phyloP scores from a whole-genome alignment of 2,113 vertebrate species.

The Halichoerus grypus region DNA sequence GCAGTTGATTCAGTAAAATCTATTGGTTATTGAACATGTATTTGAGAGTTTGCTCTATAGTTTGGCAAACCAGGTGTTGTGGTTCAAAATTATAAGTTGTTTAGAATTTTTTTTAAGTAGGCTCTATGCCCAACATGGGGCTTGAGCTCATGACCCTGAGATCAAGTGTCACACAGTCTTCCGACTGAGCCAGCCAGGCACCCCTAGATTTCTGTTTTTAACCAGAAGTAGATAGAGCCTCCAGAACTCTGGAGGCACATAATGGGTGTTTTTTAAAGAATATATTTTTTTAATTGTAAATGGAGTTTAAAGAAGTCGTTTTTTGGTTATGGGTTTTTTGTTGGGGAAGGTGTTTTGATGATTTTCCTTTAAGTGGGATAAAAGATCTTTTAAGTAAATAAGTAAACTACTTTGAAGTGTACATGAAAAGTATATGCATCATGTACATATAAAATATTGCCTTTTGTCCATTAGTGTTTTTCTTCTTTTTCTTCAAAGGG shows the following conservation, averaged over 20 bases:
- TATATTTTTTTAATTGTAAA: conserved; percentile 46
- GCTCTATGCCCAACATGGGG: neutral
- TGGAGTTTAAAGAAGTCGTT: conserved; percentile 21
- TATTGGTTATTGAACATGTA: neutral
- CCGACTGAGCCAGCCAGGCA: neutral
- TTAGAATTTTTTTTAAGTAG: neutral
- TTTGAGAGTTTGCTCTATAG: neutral
- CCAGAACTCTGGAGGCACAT: conserved; percentile 13
- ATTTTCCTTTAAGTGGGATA: neutral
- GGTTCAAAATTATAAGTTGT: neutral
- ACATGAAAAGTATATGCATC: neutral
- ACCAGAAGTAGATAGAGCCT: neutral
- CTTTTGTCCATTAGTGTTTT: conserved; percentile 45
- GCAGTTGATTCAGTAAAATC: conserved; percentile 20
- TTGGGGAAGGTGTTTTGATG: neutral
- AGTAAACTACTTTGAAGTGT: neutral
- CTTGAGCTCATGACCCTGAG: neutral
- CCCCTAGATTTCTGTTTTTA: conserved; percentile 13
- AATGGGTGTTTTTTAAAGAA: conserved; percentile 33
- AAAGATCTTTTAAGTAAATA: conserved; percentile 14
- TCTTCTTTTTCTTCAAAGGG: neutral
- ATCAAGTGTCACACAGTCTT: neutral
- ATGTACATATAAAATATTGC: neutral
- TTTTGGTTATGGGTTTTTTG: neutral
- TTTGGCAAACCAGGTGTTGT: conserved; percentile 13